Evolutionary conservation across 2,888 invertebrate genomes (phyloP).

Genomic region (Danaus chrysippus): DNA sequence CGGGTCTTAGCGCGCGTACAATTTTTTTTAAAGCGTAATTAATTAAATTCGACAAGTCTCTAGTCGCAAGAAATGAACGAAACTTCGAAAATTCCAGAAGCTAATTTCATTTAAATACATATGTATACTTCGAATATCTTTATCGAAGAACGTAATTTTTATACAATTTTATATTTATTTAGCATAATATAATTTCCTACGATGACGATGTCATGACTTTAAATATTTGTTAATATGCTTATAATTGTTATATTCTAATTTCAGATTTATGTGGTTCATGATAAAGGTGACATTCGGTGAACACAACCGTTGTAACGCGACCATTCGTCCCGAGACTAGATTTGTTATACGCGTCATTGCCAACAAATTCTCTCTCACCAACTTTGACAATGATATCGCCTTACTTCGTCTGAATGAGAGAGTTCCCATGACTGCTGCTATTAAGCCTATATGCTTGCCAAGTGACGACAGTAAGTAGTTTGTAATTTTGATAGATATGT

Average conservation of each 20-base stretch:
- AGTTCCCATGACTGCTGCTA: slow-evolving; percentile 87
- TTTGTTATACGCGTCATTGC: slow-evolving; percentile 87
- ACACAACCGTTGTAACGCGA: slow-evolving; percentile 89
- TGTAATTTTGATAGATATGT: slow-evolving; percentile 2
- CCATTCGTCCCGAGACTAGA: slow-evolving; percentile 85
- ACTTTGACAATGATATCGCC: slow-evolving; percentile 94
- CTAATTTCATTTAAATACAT: no score
- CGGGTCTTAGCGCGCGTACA: no score
- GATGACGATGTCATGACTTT: neutral
- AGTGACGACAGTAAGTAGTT: slow-evolving; percentile 67
- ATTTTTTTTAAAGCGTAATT: no score
- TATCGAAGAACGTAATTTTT: no score
- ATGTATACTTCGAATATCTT: no score
- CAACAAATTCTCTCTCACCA: slow-evolving; percentile 90
- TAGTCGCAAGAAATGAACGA: no score
- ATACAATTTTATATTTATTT: no score
- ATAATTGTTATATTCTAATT: slow-evolving; percentile 37
- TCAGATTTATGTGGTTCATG: slow-evolving; percentile 95
- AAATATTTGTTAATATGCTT: neutral
- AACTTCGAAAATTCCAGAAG: no score
- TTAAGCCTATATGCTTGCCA: slow-evolving; percentile 92
- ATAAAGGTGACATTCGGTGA: slow-evolving; percentile 93
- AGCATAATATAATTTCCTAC: no score
- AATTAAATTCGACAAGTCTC: no score
- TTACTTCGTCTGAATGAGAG: slow-evolving; percentile 88